Base-by-base conservation (phyloP, 1,140 invertebrate genomes). In the Aphis gossypii region DNA sequence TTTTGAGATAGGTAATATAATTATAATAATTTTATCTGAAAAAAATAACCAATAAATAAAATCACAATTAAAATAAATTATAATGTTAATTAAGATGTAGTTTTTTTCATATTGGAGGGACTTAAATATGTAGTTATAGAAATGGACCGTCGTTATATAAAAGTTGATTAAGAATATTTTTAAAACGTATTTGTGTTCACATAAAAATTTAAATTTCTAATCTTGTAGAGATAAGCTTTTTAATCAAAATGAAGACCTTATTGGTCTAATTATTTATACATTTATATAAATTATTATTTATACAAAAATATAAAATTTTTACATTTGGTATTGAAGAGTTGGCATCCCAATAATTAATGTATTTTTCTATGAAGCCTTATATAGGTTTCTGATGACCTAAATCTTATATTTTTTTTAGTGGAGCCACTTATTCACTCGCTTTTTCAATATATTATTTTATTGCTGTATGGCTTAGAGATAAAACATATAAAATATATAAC, bases 311-410 rank as follows among this genome's bases (percentile, higher is more conserved):
- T 68, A 18, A 30, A 68, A 18, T 68, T 68, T n/a, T n/a, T n/a
- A 14, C 4, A n/a, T n/a, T 68, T n/a, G 11, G 60, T 68, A n/a
- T 68, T 3, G 30, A 30, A 18, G 11, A 68, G 60, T 68, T n/a
- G 60, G 30, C 5, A n/a, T 18, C 60, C 60, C 60, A n/a, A 68
- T 68, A 68, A n/a, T 68, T 68, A 30, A 68, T 20, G 60, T 68
- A 68, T 68, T 68, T 68, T 68, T n/a, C 30, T 68, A n/a, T 68
- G 60, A 68, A 68, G 60, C 60, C 60, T 68, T 68, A 68, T 68
- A 68, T 68, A 60, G 56, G 56, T 68, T 68, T 68, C 14, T 7
- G 30, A 68, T 30, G 30, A 68, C 60, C 60, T 68, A n/a, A 18
- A 68, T 68, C 60, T n/a, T 68, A 18, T 68, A 68, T 68, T 68